Conservation (phyloP, 2,113 vertebrate genomes). For the Chinchilla lanigera region DNA sequence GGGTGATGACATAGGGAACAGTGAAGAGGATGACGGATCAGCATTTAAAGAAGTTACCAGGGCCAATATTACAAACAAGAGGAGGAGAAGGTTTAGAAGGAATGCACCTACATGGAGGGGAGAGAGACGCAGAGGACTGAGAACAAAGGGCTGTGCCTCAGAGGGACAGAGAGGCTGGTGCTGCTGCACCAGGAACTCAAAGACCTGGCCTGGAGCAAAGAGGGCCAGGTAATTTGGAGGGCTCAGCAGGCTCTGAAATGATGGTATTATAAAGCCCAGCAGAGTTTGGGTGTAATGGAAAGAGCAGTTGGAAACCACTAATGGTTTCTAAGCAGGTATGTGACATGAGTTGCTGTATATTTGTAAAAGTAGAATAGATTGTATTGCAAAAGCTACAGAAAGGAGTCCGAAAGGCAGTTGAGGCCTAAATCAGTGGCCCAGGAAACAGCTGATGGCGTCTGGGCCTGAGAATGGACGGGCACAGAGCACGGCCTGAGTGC, state of each 20-base stretch:
- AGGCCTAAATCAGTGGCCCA: neutral
- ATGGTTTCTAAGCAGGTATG: neutral
- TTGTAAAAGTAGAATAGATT: neutral
- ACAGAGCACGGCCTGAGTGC: neutral
- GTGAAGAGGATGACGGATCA: neutral
- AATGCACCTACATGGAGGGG: too few species aligned
- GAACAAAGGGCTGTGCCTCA: neutral
- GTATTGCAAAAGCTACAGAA: neutral
- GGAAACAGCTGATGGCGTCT: neutral
- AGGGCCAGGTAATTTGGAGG: rapidly evolving
- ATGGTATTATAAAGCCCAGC: neutral
- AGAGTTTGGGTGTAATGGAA: neutral
- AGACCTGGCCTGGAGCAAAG: neutral
- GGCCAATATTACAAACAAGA: neutral
- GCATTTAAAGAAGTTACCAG: neutral
- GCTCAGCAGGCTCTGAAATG: neutral
- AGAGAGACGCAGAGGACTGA: neutral
- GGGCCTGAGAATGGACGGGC: neutral
- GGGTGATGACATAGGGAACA: neutral
- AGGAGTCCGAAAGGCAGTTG: neutral
- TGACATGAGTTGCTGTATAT: neutral
- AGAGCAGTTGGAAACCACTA: neutral
- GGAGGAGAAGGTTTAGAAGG: neutral
- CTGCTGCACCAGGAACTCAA: neutral
- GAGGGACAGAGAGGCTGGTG: neutral